These are phyloP conservation scores for Squalus acanthias DNA, from an alignment of 2,797 vertebrate genomes.

Conservation along the genomic window DNA sequence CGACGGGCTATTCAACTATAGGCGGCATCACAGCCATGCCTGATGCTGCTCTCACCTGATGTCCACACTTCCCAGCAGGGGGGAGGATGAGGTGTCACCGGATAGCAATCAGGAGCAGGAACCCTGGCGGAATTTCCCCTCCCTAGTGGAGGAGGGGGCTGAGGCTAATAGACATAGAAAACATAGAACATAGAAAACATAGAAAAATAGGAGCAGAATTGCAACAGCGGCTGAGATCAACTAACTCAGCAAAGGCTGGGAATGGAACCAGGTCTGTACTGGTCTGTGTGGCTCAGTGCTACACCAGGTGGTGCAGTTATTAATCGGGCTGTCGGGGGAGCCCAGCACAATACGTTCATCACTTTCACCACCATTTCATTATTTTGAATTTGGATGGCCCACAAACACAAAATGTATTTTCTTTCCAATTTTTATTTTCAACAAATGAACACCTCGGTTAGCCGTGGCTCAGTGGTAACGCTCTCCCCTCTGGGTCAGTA, in stretches of 20 bases:
- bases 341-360: not conserved
- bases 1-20: not conserved
- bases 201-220: not conserved
- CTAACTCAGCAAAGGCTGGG: not conserved
- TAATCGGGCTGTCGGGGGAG: not conserved
- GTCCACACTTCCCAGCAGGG: not conserved
- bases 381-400: not conserved
- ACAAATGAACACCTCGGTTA: not conserved
- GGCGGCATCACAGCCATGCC: not conserved
- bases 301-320: not conserved
- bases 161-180: not conserved
- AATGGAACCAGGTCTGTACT: not conserved
- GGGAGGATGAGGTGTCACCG: not conserved
- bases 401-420: not conserved
- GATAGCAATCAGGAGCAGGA: not conserved
- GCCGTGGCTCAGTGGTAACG: not conserved
- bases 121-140: not conserved
- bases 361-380: not conserved
- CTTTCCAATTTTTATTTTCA: not conserved
- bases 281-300: not conserved
- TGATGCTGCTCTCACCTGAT: not conserved
- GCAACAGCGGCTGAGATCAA: not conserved
- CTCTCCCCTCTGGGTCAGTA: not conserved
- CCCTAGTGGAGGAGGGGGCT: not conserved
- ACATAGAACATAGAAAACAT: too few relatives aligned